Base-by-base conservation (phyloP, 2,888 invertebrate genomes). In the Thymelicus sylvestris region DNA sequence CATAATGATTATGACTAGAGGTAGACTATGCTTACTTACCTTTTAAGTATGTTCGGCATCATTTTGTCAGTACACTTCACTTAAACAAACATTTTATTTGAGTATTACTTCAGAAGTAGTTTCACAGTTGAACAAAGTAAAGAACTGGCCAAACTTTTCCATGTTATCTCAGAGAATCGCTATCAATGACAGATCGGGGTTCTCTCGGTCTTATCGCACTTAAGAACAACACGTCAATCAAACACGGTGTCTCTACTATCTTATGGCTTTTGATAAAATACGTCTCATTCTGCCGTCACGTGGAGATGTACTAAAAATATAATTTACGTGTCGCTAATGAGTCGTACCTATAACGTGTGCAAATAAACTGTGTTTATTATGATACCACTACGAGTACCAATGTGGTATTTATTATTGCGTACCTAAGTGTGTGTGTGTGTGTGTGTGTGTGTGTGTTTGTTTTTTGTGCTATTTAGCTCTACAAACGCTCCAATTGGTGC, bases 151-250 rank as follows among this genome's bases (percentile, higher is more conserved):
- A 13, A 75, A 75, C 61, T 69, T 73, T 75, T 76, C 70, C 70
- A 66, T 70, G 74, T 75, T 77, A 81, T 83, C 80, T 79, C 70
- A 67, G 73, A 72, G 70, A 78, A 76, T 72, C 77, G 77, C 84
- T 92, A 92, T 92, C 92, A 79, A 76, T 88, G 89, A 90, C 88
- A 90, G 88, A 89, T 91, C 86, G 84, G 83, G 81, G 82, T 82
- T 83, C 81, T 86, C 82, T 84, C 81, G 79, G 79, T 81, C 71
- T 81, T 83, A 81, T 83, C 81, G 81, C 77, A 66, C 79, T 87
- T 89, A 76, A 76, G 79, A 87, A 87, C 86, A 87, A 86, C 88
- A 88, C 85, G 92, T 90, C 92, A 91, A 87, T 91, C 92, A 88
- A 80, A 71, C 75, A 79, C 81, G 77, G 78, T 78, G 72, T 19